These are phyloP conservation scores for Suillia variegata DNA, from an alignment of 2,888 invertebrate species.

Conservation along the genomic window DNA sequence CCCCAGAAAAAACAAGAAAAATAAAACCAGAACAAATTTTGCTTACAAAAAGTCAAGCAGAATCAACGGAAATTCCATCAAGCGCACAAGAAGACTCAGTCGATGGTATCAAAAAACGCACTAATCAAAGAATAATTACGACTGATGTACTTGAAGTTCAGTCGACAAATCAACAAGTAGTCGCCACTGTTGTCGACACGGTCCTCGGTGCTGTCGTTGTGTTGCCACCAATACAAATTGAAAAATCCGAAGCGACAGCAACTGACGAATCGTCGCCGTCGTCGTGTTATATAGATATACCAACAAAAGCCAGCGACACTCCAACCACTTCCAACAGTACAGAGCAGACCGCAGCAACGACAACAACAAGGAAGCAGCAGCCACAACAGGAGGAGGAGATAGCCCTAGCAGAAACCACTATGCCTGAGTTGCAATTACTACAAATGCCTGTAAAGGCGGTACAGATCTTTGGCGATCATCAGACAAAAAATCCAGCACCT, in stretches of 20 bases:
- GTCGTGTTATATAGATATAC: conserved; percentile 16
- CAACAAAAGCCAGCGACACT: conserved; percentile 33
- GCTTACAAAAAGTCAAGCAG: no score
- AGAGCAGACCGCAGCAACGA: conserved; percentile 18
- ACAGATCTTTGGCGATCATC: conserved; percentile 46
- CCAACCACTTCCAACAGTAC: conserved; percentile 31
- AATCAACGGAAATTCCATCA: no score
- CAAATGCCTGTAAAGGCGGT: conserved; percentile 43
- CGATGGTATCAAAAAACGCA: conserved; percentile 43
- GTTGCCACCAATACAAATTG: no score
- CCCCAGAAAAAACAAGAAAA: no score
- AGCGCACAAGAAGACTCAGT: no score
- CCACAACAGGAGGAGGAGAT: no score
- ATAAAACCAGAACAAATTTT: no score
- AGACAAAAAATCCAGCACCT: no score
- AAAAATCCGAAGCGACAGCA: no score
- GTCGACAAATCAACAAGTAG: neutral
- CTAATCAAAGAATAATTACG: conserved; percentile 37
- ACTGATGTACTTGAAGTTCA: neutral
- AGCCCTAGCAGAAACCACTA: conserved; percentile 25
- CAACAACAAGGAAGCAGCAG: conserved; percentile 12
- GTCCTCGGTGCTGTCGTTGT: neutral
- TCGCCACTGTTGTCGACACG: neutral
- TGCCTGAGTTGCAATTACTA: conserved; percentile 54
- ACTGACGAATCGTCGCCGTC: neutral